phyloP scores from a whole-genome alignment of 2,797 vertebrate genomes.

The Nannoperca australis region DNA sequence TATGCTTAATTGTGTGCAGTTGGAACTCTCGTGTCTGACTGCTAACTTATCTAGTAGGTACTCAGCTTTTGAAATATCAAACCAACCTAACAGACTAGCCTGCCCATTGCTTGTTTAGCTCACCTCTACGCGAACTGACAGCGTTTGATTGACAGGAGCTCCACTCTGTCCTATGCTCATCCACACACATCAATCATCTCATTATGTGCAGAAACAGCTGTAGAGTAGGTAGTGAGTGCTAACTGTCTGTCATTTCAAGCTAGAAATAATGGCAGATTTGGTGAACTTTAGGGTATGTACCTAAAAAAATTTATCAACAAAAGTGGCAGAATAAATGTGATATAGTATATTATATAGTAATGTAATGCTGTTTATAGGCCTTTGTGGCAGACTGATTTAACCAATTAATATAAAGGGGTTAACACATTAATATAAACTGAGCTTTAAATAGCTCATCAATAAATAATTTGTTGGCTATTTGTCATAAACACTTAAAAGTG shows the following conservation, averaged over 20 bases:
- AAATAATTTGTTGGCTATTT: slow-evolving; percentile 1
- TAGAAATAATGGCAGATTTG: not conserved
- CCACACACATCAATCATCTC: slow-evolving; percentile 48
- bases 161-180: slow-evolving; percentile 13
- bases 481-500: slow-evolving; percentile 12
- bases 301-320: too few species aligned
- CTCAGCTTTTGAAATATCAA: slow-evolving; percentile 16
- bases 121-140: slow-evolving; percentile 29
- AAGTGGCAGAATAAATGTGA: not conserved
- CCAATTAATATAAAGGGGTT: not conserved
- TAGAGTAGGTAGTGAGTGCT: slow-evolving; percentile 10
- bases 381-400: not conserved
- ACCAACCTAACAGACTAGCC: not conserved
- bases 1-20: not conserved
- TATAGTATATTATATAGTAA: too few species aligned
- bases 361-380: not conserved
- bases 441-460: slow-evolving; percentile 24
- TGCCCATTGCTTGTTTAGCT: slow-evolving; percentile 13
- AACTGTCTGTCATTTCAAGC: slow-evolving; percentile 21
- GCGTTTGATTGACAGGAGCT: slow-evolving; percentile 27
- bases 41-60: not conserved
- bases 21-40: slow-evolving; percentile 9
- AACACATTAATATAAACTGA: slow-evolving; percentile 4
- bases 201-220: slow-evolving; percentile 37
- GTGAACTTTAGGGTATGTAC: not conserved